A percentile compares a stretch with the other conserved stretches of the same genome.
Conservation (phyloP, 2,888 invertebrate species). For the Spodoptera picta region DNA sequence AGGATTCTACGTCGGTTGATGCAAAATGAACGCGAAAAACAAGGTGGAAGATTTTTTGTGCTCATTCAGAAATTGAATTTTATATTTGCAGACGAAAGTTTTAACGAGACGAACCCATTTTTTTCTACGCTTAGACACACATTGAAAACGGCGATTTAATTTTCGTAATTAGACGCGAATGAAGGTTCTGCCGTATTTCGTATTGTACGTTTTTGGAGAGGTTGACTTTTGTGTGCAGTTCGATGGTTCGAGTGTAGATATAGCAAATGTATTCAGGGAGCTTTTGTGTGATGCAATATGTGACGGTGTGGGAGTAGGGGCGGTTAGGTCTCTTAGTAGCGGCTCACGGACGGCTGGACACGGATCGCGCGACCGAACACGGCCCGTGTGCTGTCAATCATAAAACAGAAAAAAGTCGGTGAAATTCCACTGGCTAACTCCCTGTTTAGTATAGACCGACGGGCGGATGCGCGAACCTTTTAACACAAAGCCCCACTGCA, state of each 20-base stretch:
- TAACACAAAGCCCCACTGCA: constrained; percentile 67
- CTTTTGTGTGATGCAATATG: constrained; percentile 76
- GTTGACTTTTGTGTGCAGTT: constrained; percentile 65
- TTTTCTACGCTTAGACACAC: constrained; percentile 76
- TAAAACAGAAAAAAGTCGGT: constrained; percentile 82
- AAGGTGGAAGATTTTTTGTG: constrained; percentile 85
- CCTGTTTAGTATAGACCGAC: constrained; percentile 74
- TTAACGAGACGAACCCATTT: constrained; percentile 82
- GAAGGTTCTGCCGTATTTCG: constrained; percentile 37
- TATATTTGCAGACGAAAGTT: constrained; percentile 86
- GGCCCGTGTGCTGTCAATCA: constrained; percentile 87
- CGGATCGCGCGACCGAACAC: constrained; percentile 85
- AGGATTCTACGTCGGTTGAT: constrained; percentile 88
- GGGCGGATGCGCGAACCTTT: constrained; percentile 68
- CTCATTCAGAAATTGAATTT: constrained; percentile 88
- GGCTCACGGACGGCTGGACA: constrained; percentile 82
- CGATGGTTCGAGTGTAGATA: constrained; percentile 64
- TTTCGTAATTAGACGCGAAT: constrained; percentile 71
- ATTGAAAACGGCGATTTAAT: constrained; percentile 72
- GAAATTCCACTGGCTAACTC: constrained; percentile 80
- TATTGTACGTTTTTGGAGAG: constrained; percentile 51
- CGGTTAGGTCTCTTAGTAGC: constrained; percentile 81
- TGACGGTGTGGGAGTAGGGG: constrained; percentile 73
- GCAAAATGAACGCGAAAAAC: constrained; percentile 88
- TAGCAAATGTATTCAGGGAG: constrained; percentile 70